These are phyloP conservation scores for Ernsta delagoae DNA, from an alignment of 2,888 invertebrate species.

Conservation along the genomic window DNA sequence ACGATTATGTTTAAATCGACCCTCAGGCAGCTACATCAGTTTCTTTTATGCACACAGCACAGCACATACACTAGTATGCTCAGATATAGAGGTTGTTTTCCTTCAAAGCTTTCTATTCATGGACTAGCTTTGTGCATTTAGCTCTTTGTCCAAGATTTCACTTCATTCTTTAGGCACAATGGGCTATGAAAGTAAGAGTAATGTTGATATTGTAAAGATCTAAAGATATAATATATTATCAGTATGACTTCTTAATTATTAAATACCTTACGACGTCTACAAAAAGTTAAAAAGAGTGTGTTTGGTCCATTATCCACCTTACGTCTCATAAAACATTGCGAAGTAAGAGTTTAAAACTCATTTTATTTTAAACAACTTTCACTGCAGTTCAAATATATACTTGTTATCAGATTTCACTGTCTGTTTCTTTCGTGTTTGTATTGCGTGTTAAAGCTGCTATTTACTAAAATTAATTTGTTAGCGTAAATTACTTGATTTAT, in stretches of 20 bases:
- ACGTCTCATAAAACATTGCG: neutral
- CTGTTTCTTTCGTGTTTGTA: neutral
- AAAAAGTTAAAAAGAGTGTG: too few relatives aligned
- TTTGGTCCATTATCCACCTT: neutral
- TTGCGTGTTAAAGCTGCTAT: too few relatives aligned
- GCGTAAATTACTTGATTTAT: too few relatives aligned
- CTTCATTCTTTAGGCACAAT: slow-evolving; percentile 23
- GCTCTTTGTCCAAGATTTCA: slow-evolving; percentile 24
- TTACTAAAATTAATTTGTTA: too few relatives aligned
- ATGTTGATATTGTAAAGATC: too few relatives aligned
- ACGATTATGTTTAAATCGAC: neutral
- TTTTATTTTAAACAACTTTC: slow-evolving; percentile 2
- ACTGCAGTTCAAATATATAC: neutral
- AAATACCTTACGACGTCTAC: too few relatives aligned
- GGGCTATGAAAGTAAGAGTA: slow-evolving; percentile 7
- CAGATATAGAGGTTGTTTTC: slow-evolving; percentile 9
- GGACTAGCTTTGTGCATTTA: slow-evolving; percentile 18
- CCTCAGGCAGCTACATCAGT: neutral
- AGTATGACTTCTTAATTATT: too few relatives aligned
- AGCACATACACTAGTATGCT: neutral
- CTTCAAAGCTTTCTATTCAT: slow-evolving; percentile 24
- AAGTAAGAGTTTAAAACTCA: neutral
- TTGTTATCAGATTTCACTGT: slow-evolving; percentile 2
- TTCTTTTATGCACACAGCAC: slow-evolving; percentile 14
- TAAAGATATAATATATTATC: too few relatives aligned